Base-by-base conservation (phyloP, 2,113 vertebrate genomes). In the Centrocercus urophasianus region DNA sequence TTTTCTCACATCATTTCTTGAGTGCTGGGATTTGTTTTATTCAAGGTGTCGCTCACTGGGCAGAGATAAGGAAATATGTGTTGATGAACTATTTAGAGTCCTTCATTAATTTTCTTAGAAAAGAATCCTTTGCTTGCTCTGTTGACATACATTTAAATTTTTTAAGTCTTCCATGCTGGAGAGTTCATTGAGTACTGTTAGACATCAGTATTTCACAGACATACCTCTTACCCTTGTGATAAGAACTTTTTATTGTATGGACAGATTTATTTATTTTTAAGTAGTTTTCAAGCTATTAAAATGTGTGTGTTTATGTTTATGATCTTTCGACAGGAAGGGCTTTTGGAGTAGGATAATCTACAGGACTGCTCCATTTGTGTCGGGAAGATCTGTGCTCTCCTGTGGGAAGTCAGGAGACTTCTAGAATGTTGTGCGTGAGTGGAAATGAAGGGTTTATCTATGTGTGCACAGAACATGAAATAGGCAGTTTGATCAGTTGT, bases 61-160 rank as follows among this genome's bases (percentile, higher is more conserved):
- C 36, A 84, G 57, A 81, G 7, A 77, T 93, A 89, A 60, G 79
- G 78, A 72, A 93, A 70, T 86, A 69, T 12, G 27, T 90, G 66
- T 32, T 50, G 54, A 25, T 50, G 32, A 85, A 94, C 73, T 24
- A 18, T 19, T 40, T 27, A 28, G n/a, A 80, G 28, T 82, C 57
- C 32, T 82, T n/a, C 36, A 72, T 42, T 61, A 57, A n/a, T 83
- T 78, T 84, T 52, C 91, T 93, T 27, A 61, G 43, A 15, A 70
- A 74, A 79, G 50, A 67, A 16, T 88, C 21, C 11, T 81, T 95
- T 20, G 4, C 72, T 83, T 95, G 20, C 47, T 86, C 91, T 34
- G 45, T 36, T 95, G 66, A 54, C 28, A 28, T 42, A 45, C 8
- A 5, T 88, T 24, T 86, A 71, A 81, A 56, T 38, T 28, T 79